Evolutionary conservation across 2,113 vertebrate species (phyloP), one percentile per base, ranked within the genome.

Genomic region (Austrofundulus limnaeus): DNA sequence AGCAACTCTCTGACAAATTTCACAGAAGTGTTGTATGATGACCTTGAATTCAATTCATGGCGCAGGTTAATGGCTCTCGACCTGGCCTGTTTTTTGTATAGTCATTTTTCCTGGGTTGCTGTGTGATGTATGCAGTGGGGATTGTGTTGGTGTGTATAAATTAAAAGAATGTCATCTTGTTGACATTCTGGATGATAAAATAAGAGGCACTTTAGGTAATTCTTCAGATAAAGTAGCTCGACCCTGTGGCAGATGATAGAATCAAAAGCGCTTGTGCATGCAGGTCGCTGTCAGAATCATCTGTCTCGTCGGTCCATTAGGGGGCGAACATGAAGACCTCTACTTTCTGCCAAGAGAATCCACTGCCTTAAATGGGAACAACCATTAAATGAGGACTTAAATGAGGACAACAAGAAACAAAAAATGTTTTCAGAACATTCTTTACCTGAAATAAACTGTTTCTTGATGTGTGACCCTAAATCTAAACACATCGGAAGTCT

Each of bases 131-230:
- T 95, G 92, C 93, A 91, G 63, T 86, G 82, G 80, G 91, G 92
- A 91, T 93, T 92, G 91, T 94, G 90, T 93, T 37, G 54, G 61
- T 75, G 86, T 92, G 92, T 94, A 94, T 95, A 94, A 95, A 96
- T 97, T 94, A 95, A 94, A 94, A 93, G 88, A 94, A 94, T 92
- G 92, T 85, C 90, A 90, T 90, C 89, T 75, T 83, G 91, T 82
- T 94, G 94, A 95, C 94, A 91, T 94, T 84, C 91, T 91, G 93
- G 94, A 96, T 94, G 93, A 96, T 93, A 93, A 95, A 96, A 95
- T 94, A 94, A 97, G 89, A 95, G 93, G 93, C 95, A 96, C 95
- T 98, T 97, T 94, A 94, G 92, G 93, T 94, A 96, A 95, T 94
- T 97, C 93, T 88, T 93, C 87, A 94, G 94, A 96, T 95, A 93